A percentile compares a stretch with the other conserved stretches of the same genome.
Evolutionary conservation across 2,888 invertebrate species (phyloP).

Genomic region (Hipparchia semele): DNA sequence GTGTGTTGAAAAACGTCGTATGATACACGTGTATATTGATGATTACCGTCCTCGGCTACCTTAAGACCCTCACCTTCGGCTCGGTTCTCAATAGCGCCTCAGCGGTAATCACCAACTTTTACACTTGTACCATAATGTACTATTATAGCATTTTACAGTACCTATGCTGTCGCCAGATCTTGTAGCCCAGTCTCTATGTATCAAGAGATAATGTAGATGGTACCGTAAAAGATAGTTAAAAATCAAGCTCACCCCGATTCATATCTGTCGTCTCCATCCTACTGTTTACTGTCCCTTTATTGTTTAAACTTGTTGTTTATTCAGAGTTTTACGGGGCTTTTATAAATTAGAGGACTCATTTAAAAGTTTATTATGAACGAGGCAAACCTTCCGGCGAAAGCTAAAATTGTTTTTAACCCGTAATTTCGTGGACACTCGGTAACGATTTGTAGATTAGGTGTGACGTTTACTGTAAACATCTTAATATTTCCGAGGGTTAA

Average conservation of each 20-base stretch:
- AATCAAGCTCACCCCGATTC: neutral
- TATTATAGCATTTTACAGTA: too few species aligned
- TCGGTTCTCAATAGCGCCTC: too few species aligned
- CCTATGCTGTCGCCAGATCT: too few species aligned
- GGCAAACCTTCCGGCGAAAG: constrained; percentile 30
- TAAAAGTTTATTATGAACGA: constrained; percentile 40
- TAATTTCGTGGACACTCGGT: constrained; percentile 25
- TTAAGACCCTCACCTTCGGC: too few species aligned
- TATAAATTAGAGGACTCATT: constrained; percentile 39
- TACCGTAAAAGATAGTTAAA: neutral
- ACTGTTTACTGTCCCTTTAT: constrained; percentile 35
- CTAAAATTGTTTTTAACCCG: constrained; percentile 35
- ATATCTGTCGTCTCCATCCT: constrained; percentile 11
- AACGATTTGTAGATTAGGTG: constrained; percentile 14
- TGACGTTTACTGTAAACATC: neutral
- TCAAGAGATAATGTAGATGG: too few species aligned
- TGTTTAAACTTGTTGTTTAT: constrained; percentile 40
- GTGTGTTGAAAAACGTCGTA: too few species aligned
- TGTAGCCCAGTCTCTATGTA: too few species aligned
- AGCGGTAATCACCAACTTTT: too few species aligned
- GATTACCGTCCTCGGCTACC: too few species aligned
- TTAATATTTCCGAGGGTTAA: neutral
- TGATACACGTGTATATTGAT: too few species aligned
- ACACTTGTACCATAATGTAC: too few species aligned
- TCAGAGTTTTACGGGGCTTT: constrained; percentile 36